Evolutionary conservation across 1,140 invertebrate genomes (phyloP), one percentile per base, ranked within the genome.

Genomic region (Chymomyza costata): DNA sequence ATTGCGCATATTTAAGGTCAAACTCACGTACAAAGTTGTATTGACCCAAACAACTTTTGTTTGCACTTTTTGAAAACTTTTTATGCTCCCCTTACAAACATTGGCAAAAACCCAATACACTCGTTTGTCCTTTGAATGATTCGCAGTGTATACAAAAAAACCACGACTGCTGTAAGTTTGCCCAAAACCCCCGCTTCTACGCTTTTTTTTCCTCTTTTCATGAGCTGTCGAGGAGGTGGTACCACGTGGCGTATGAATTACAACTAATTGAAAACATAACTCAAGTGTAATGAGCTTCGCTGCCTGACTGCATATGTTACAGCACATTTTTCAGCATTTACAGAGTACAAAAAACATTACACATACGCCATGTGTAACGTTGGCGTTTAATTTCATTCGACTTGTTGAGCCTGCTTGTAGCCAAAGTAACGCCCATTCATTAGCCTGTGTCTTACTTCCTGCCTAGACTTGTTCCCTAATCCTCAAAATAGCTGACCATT

Each of bases 261-360:
- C 57, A 71, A 78, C 73, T 76, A 80, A 78, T 78, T 78, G 67
- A 78, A 78, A 67, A 62, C 66, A 78, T 80, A 80, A 80, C 63
- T 80, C 66, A 80, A 66, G 48, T 44, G 31, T 80, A 71, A 78
- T 71, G 73, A 67, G 71, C 54, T 51, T 41, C 47, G 15, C 34
- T 39, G 57, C 49, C 46, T 56, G 21, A 50, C 32, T 58, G 53
- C 61, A 51, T 61, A 47, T 40, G 35, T 41, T 17, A 8, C 60
- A 52, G 10, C 21, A 11, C 58, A 34, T 30, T 62, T 62, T 25
- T 25, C 21, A 21, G 21, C 17, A 17, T 62, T 14, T 21, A 43
- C 5, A n/a, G n/a, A n/a, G n/a, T n/a, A 55, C 10, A 39, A 37
- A 15, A 35, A 56, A 63, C 47, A 63, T 66, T 25, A 21, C 66